Evolutionary conservation across 2,113 vertebrate species (phyloP), one percentile per base, ranked within the genome.

Genomic region (Todiramphus chloris): DNA sequence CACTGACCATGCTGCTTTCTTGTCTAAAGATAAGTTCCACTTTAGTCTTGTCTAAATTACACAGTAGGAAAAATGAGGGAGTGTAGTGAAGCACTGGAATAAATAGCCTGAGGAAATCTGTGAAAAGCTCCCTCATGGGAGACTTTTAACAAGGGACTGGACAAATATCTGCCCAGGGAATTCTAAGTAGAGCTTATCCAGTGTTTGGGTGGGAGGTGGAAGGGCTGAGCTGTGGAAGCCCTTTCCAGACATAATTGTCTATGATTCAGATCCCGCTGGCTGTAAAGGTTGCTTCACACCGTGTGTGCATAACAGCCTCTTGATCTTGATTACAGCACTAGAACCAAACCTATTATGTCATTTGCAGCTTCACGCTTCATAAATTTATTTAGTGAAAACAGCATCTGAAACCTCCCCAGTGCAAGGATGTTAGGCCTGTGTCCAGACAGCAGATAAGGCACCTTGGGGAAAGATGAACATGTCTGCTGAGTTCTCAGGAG

Each of bases 231-330:
- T 84, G 46, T 30, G 48, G 77, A 84, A 95, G 56, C 8, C 64
- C 35, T 92, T 84, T 84, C 56, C 77, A 89, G 80, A 13, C 77
- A 51, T 94, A 87, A 95, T 95, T 70, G 89, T 80, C 80, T 60
- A 37, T 95, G 94, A 92, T 89, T 97, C 94, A 97, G 59, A 64
- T 35, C 69, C 27, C 63, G 73, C 50, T 88, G 75, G 69, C 60
- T 81, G 43, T 60, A 83, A 78, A 56, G 76, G 92, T 83, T 95
- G 88, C 86, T 90, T 87, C 92, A 90, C 31, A 83, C 13, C 0
- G 0, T n/a, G 18, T 59, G 30, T 68, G 48, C 18, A 14, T 37
- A 89, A 81, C 23, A 89, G 30, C 48, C 35, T 85, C 69, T 50
- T 64, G 11, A 89, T 95, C 91, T 77, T 95, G 76, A 75, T 87